Evolutionary conservation across 2,888 invertebrate species (phyloP).

Genomic region (Hymenopus coronatus): DNA sequence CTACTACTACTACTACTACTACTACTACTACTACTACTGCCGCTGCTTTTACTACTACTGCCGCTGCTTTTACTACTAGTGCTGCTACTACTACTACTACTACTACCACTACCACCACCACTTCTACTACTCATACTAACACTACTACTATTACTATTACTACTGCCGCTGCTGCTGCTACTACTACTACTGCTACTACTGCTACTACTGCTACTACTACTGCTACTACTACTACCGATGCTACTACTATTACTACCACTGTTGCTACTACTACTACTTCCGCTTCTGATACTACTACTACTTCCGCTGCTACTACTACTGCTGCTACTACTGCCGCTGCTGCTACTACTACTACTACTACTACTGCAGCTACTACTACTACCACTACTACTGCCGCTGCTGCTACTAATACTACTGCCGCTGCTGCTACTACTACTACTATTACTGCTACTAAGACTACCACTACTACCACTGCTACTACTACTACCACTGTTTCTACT

Average conservation of each 20-base stretch:
- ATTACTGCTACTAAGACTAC: no score
- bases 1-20: neutral
- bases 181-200: neutral
- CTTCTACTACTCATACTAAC: no score
- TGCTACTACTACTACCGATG: neutral
- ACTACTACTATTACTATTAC: no score
- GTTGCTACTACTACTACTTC: neutral
- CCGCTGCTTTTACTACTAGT: no score
- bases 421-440: neutral
- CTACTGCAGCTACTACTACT: neutral
- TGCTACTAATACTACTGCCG: no score
- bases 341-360: neutral
- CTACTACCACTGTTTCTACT: neutral
- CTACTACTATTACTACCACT: no score
- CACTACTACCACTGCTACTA: no score
- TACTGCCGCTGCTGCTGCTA: neutral
- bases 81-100: neutral
- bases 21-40: neutral
- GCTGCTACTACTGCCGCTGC: neutral
- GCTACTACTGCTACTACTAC: neutral
- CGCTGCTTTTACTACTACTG: no score
- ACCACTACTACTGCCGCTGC: neutral
- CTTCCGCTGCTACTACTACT: no score
- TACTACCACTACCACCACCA: no score
- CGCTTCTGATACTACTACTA: no score